Conservation (phyloP, 2,888 invertebrate species). For the Tiliacea citrago region DNA sequence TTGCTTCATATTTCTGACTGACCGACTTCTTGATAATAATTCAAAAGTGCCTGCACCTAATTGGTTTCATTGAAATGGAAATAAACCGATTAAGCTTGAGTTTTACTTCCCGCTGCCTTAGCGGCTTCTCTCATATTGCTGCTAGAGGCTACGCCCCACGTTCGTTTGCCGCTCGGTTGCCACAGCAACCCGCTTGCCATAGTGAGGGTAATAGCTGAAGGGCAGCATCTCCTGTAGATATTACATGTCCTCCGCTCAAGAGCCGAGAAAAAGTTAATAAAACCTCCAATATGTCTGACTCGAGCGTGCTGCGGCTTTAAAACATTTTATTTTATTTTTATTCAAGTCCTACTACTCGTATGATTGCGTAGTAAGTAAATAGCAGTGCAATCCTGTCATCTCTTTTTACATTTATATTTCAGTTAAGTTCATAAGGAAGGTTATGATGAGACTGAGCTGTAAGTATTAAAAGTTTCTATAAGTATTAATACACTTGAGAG, state of each 20-base stretch:
- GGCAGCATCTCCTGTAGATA: constrained; percentile 53
- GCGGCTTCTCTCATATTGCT: constrained; percentile 66
- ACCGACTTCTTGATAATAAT: too few species aligned
- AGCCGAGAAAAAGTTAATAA: constrained; percentile 45
- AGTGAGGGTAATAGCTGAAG: constrained; percentile 56
- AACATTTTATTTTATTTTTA: constrained; percentile 5
- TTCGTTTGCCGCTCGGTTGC: constrained; percentile 66
- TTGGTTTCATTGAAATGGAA: too few species aligned
- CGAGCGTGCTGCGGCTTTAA: constrained; percentile 6
- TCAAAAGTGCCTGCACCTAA: too few species aligned
- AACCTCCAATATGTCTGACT: constrained; percentile 31
- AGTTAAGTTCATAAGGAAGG: neutral
- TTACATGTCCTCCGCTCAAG: constrained; percentile 46
- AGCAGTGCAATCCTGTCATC: constrained; percentile 1
- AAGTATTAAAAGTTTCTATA: too few species aligned
- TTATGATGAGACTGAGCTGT: neutral
- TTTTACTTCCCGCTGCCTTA: constrained; percentile 19
- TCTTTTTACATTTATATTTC: neutral
- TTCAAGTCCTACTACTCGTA: neutral
- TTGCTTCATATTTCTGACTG: too few species aligned
- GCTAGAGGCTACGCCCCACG: constrained; percentile 59
- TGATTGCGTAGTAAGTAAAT: neutral
- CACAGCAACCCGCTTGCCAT: constrained; percentile 64
- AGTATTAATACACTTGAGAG: too few species aligned
- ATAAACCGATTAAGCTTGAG: too few species aligned